Evolutionary conservation across 35 echinoderm and acorn worm species (phyloP).

Genomic region (Amphiura filiformis): DNA sequence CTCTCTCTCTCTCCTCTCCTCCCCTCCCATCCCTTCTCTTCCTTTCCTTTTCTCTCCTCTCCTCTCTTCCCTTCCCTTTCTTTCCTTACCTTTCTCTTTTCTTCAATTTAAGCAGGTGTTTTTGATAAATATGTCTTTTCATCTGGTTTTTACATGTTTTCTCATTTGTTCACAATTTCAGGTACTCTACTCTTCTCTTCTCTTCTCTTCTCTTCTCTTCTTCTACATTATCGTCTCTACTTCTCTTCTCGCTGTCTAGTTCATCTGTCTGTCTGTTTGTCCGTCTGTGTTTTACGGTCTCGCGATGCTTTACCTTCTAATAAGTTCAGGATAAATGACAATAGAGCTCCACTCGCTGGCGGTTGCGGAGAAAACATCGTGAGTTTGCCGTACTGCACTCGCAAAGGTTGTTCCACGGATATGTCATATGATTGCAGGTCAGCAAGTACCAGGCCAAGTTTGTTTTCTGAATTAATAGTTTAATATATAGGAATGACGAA

Average conservation of each 20-base stretch:
- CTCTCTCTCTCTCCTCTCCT: neutral
- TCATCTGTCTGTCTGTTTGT: too few relatives aligned
- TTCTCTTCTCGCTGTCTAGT: too few relatives aligned
- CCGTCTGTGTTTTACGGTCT: too few relatives aligned
- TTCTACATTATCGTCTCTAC: too few relatives aligned
- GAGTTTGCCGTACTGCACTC: neutral
- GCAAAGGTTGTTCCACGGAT: neutral
- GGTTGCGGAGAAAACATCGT: slow-evolving; percentile 16
- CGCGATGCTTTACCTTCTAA: slow-evolving; percentile 49
- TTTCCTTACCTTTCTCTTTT: neutral
- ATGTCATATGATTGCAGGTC: neutral
- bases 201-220: too few relatives aligned
- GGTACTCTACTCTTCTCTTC: too few relatives aligned
- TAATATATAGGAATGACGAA: too few relatives aligned
- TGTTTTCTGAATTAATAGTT: neutral
- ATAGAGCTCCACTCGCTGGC: slow-evolving; percentile 27
- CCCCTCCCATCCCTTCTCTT: too few relatives aligned
- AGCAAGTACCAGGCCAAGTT: neutral
- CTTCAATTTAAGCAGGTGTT: neutral
- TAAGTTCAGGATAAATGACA: slow-evolving; percentile 34
- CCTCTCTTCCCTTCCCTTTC: neutral
- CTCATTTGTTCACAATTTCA: too few relatives aligned
- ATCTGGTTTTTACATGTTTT: neutral
- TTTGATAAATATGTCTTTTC: neutral
- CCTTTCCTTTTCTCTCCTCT: neutral